Base-by-base conservation (phyloP, 2,888 invertebrate species). In the Orchestes rusci region DNA sequence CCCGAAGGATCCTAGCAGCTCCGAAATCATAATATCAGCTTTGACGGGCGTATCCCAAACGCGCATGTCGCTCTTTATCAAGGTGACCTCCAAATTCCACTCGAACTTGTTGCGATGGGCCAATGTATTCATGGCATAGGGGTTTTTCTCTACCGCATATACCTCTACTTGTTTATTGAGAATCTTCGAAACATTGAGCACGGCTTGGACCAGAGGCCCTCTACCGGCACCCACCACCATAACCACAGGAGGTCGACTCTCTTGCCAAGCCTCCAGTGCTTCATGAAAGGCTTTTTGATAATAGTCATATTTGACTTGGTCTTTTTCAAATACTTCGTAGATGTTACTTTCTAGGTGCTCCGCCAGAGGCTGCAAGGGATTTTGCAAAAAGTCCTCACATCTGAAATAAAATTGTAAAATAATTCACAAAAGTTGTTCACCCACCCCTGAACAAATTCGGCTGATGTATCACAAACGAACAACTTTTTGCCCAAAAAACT, bases 111-210 rank as follows among this genome's bases (percentile, higher is more conserved):
- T 80, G 59, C 86, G 76, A 8, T 84, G 82, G 30, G 79, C 76
- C 16, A 91, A 69, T 53, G 92, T 90, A 35, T 89, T 81, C 28
- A 96, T 80, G 20, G 99, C 97, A 70, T 90, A 93, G 0, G 93
- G 90, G 73, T 99, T 99, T 67, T 99, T 99, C 68, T 99, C 99
- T 3, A 99, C 88, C 4, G 95, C 96, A 67, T 91, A 92, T 7
- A 97, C 75, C 66, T 84, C 84, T 3, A 94, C 76, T 33, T 45
- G 34, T 44, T 43, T 52, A 28, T 52, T 48, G 0, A 87, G 80
- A 53, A 81, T 76, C 54, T 77, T 62, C 1, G 69, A 50, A 5
- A 96, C 95, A 65, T 85, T 84, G 2, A 96, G 68, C 37, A 88
- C 79, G n/a, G 91, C 87, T 56, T 87, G 77, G 2, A 97, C 93